Evolutionary conservation across 2,797 vertebrate species (phyloP).

Genomic region (Enteromius radiatus): DNA sequence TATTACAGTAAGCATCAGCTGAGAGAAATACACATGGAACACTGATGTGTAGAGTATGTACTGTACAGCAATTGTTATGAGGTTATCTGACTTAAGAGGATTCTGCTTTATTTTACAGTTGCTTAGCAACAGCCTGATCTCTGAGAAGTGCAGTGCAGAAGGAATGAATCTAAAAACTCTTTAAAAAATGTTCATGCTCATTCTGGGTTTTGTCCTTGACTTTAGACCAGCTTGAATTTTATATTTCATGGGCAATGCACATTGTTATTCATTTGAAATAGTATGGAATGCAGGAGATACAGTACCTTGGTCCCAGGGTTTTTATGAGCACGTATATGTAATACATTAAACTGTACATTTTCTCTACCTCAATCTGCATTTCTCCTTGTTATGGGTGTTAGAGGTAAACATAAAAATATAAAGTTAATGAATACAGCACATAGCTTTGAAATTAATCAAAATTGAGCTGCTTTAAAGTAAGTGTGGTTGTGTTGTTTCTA

Average conservation of each 20-base stretch:
- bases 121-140: constrained; percentile 80
- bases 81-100: constrained; percentile 72
- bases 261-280: constrained; percentile 7
- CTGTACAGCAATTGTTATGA: constrained; percentile 60
- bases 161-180: constrained; percentile 69
- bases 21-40: constrained; percentile 27
- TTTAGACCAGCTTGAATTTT: constrained; percentile 47
- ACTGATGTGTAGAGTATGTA: constrained; percentile 48
- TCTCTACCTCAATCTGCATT: neutral
- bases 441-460: neutral
- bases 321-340: neutral
- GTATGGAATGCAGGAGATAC: neutral
- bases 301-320: neutral
- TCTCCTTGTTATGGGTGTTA: neutral
- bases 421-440: neutral
- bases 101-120: constrained; percentile 82
- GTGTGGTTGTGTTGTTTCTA: constrained; percentile 9
- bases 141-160: constrained; percentile 62
- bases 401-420: neutral
- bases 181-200: constrained; percentile 56
- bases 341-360: neutral
- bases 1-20: constrained; percentile 33
- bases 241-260: neutral
- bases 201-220: constrained; percentile 60
- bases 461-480: neutral